Evolutionary conservation across 1,140 invertebrate species (phyloP).

Genomic region (Ctenoplectra terminalis): DNA sequence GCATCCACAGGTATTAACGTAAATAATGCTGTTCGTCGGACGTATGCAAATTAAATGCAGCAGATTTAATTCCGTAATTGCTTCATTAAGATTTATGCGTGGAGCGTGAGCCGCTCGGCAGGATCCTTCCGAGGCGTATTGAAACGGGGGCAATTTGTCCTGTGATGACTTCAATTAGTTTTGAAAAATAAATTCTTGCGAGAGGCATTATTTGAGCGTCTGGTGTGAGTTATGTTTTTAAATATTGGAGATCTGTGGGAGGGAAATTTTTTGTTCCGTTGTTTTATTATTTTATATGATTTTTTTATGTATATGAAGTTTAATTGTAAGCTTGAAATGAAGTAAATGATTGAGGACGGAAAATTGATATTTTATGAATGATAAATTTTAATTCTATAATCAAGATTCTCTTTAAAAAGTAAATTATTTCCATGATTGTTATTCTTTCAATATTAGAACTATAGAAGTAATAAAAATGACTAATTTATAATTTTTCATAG

Average conservation of each 20-base stretch:
- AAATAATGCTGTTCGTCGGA: conserved; percentile 24
- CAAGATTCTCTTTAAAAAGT: no score
- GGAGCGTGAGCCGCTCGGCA: neutral
- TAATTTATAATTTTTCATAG: no score
- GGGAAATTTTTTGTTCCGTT: no score
- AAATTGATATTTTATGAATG: no score
- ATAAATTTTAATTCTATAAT: no score
- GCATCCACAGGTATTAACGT: neutral
- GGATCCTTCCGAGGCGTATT: neutral
- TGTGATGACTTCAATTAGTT: neutral
- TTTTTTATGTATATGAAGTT: no score
- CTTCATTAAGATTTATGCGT: conserved; percentile 5
- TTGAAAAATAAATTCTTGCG: neutral
- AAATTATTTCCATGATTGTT: no score
- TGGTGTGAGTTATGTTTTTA: neutral
- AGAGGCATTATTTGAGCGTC: neutral
- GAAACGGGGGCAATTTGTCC: neutral
- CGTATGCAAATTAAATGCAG: conserved; percentile 23
- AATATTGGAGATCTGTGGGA: accelerated
- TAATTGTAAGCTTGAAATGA: no score
- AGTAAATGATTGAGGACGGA: no score
- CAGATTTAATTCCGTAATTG: conserved; percentile 28
- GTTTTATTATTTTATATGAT: no score
- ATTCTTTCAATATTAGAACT: no score
- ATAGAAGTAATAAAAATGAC: no score